Evolutionary conservation across 2,797 vertebrate species (phyloP).

Genomic region (Megalops cyprinoides): DNA sequence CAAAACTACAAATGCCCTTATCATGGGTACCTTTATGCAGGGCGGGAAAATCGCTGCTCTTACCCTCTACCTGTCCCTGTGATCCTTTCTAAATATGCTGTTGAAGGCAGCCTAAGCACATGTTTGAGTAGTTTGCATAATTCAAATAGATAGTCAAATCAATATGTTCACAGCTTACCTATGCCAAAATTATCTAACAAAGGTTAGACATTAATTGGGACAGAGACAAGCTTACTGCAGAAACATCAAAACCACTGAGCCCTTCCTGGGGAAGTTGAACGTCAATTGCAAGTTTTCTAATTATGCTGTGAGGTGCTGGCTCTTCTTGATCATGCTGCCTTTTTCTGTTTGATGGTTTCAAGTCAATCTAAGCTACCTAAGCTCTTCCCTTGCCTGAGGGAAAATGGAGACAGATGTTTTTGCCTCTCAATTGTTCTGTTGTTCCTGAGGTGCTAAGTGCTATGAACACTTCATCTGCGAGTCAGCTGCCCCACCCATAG

Average conservation of each 20-base stretch:
- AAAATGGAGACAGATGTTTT: slow-evolving; percentile 1
- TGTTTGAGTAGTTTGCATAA: slow-evolving; percentile 66
- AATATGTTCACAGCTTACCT: slow-evolving; percentile 66
- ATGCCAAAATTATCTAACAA: slow-evolving; percentile 71
- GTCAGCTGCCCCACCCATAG: neutral
- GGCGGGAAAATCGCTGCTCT: slow-evolving; percentile 3
- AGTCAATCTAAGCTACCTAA: slow-evolving; percentile 27
- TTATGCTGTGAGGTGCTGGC: slow-evolving; percentile 42
- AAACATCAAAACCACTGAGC: slow-evolving; percentile 45
- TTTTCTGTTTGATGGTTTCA: slow-evolving; percentile 17
- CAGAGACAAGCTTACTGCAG: slow-evolving; percentile 42
- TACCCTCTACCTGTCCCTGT: neutral
- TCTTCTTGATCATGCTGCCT: slow-evolving; percentile 26
- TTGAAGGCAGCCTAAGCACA: slow-evolving; percentile 61
- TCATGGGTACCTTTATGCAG: slow-evolving; percentile 23
- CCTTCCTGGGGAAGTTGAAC: slow-evolving; percentile 51
- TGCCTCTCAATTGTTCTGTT: slow-evolving; percentile 3
- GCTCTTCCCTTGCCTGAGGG: neutral
- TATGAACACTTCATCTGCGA: neutral
- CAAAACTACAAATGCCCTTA: slow-evolving; percentile 32
- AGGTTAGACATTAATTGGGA: slow-evolving; percentile 72
- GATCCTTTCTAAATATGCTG: slow-evolving; percentile 38
- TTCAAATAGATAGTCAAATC: slow-evolving; percentile 70
- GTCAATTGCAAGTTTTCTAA: slow-evolving; percentile 45
- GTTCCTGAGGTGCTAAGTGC: slow-evolving; percentile 2